These are phyloP conservation scores for Felis catus DNA, from an alignment of 2,113 vertebrate species.

Conservation along the genomic window F.catus_Fca126_mat1.0 CM031414.1:98402501-98403000, in stretches of 20 bases:
- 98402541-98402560: background rate
- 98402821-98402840: background rate
- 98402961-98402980: background rate
- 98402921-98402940: background rate
- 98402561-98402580: background rate
- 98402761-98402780: background rate
- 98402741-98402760: background rate
- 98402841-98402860: background rate
- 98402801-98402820: background rate
- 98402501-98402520: background rate
- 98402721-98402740: background rate
- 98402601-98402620: background rate
- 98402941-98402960: background rate
- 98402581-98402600: background rate
- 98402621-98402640: background rate
- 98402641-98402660: background rate
- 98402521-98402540: background rate
- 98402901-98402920: background rate
- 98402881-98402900: background rate
- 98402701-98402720: background rate
- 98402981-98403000: background rate
- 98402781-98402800: background rate
- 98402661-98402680: background rate
- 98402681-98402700: background rate
- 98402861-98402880: background rate